A percentile compares a stretch with the other conserved stretches of the same genome.
Conservation (phyloP, 2,888 invertebrate species). For the Pocota personata region DNA sequence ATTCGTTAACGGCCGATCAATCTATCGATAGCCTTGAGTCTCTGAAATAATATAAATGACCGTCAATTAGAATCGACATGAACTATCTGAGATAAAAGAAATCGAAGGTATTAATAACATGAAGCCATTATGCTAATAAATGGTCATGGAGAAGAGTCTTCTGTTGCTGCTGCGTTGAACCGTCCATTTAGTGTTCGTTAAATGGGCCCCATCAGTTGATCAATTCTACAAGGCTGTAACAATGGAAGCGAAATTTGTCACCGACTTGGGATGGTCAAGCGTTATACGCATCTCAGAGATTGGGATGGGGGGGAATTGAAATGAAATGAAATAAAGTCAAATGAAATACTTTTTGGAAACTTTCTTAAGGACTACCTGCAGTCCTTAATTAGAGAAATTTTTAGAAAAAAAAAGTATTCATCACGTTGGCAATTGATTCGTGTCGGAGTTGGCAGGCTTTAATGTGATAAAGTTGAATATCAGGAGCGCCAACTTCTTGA, state of each 20-base stretch:
- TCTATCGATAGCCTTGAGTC: constrained; percentile 54
- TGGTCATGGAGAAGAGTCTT: constrained; percentile 11
- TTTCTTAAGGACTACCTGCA: constrained; percentile 30
- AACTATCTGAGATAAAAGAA: constrained; percentile 49
- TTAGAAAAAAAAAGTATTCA: constrained; percentile 6
- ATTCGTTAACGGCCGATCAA: constrained; percentile 37
- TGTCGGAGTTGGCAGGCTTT: background rate
- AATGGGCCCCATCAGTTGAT: constrained; percentile 33
- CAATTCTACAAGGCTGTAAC: constrained; percentile 37
- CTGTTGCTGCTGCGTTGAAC: constrained; percentile 16
- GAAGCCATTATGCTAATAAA: constrained; percentile 55
- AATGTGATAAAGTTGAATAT: constrained; percentile 1
- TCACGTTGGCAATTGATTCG: constrained; percentile 53
- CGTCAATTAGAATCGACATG: constrained; percentile 57
- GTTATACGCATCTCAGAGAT: constrained; percentile 17
- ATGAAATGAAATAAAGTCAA: background rate
- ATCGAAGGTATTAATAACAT: constrained; percentile 53
- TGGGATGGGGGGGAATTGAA: background rate
- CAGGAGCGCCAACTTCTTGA: constrained; percentile 13
- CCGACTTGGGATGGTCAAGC: constrained; percentile 36
- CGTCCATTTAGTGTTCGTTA: constrained; percentile 48
- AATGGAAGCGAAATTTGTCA: constrained; percentile 49
- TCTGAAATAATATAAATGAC: constrained; percentile 52
- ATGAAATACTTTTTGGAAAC: constrained; percentile 1
- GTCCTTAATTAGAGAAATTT: constrained; percentile 40